A percentile compares a stretch with the other conserved stretches of the same genome.
phyloP scores from a whole-genome alignment of 2,797 vertebrate genomes.

The Phyllotis vaccarum region DNA sequence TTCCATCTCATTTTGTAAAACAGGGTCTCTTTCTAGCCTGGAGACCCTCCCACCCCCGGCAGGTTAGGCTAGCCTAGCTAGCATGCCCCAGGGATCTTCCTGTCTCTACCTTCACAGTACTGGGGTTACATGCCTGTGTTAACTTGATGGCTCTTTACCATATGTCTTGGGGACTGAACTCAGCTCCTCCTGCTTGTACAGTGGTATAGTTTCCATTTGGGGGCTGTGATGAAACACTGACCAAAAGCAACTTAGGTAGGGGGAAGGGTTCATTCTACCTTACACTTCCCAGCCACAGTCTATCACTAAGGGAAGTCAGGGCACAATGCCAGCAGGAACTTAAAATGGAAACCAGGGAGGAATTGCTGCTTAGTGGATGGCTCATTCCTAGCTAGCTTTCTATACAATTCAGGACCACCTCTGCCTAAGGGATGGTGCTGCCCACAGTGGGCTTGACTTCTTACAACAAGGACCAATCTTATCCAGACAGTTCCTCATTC shows the following conservation, averaged over 20 bases:
- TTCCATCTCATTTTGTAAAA: neutral
- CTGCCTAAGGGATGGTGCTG: neutral
- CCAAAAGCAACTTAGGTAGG: neutral
- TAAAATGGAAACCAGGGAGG: neutral
- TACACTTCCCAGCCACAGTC: neutral
- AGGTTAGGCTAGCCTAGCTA: neutral
- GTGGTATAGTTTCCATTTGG: neutral
- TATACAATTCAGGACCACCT: neutral
- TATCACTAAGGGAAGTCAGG: neutral
- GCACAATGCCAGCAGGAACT: neutral
- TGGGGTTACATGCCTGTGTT: no score
- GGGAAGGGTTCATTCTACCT: neutral
- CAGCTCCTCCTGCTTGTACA: neutral
- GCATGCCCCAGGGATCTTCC: neutral
- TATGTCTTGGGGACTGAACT: neutral
- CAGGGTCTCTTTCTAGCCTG: neutral
- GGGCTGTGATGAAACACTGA: neutral
- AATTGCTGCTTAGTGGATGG: neutral
- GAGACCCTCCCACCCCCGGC: neutral
- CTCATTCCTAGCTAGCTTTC: neutral
- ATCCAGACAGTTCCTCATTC: neutral
- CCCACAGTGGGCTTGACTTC: neutral
- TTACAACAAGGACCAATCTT: neutral
- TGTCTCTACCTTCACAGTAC: neutral
- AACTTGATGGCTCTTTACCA: neutral